Percentiles rank a stretch among this genome's conserved stretches.
These are phyloP conservation scores for Leptodon cayanensis DNA, from an alignment of 2,797 vertebrate genomes.

Conservation along the genomic window DNA sequence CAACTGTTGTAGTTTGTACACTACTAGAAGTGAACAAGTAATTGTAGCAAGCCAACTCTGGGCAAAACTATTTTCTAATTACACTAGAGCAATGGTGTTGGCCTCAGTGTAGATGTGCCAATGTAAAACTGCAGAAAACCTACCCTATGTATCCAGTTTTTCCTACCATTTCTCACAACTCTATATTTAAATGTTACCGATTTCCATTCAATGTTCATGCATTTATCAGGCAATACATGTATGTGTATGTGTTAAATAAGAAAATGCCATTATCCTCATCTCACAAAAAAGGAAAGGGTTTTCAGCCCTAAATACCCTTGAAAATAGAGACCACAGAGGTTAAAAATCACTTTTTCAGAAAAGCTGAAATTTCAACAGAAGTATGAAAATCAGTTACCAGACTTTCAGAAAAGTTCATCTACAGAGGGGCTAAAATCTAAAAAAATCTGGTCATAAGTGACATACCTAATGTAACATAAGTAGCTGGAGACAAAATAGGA, in stretches of 20 bases:
- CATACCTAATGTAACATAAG: neutral
- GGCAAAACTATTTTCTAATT: neutral
- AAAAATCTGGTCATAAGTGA: neutral
- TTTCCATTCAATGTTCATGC: neutral
- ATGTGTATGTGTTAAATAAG: neutral
- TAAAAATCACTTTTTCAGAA: neutral
- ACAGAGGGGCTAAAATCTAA: neutral
- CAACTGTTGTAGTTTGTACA: neutral
- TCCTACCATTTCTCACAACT: neutral
- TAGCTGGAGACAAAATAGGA: neutral
- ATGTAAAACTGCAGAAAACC: neutral
- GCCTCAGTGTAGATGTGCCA: neutral
- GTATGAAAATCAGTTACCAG: neutral
- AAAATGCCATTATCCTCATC: neutral
- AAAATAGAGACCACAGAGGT: neutral
- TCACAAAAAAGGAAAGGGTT: neutral
- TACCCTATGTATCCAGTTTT: fast-evolving
- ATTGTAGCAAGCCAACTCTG: neutral
- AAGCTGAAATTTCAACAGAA: neutral
- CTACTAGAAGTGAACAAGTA: neutral
- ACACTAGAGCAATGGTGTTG: neutral
- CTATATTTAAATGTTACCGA: neutral
- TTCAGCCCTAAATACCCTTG: neutral
- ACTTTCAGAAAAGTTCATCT: neutral
- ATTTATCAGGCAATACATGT: neutral